phyloP scores from a whole-genome alignment of 2,888 invertebrate genomes.

The Auanema freiburgensis region DNA sequence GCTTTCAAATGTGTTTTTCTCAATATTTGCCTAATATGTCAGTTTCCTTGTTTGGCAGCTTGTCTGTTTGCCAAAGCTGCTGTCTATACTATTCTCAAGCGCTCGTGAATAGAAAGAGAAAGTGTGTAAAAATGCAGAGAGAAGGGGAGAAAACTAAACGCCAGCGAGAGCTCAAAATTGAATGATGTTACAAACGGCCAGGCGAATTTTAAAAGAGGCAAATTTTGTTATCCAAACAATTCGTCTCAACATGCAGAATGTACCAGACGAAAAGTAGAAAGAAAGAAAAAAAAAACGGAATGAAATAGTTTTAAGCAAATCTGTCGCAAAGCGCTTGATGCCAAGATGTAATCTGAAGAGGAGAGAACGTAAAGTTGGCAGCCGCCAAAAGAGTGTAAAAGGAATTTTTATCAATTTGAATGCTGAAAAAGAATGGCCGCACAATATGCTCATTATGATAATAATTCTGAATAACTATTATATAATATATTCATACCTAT shows the following conservation, averaged over 20 bases:
- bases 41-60: too few species aligned
- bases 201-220: neutral
- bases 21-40: too few species aligned
- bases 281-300: constrained; percentile 14
- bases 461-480: constrained; percentile 9
- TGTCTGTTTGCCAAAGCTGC: too few species aligned
- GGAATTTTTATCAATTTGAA: constrained; percentile 18
- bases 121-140: too few species aligned
- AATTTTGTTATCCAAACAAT: neutral
- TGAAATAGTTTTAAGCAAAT: neutral
- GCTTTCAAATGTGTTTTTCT: too few species aligned
- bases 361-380: too few species aligned
- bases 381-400: too few species aligned
- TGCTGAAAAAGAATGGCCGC: constrained; percentile 10
- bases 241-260: neutral
- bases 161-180: too few species aligned
- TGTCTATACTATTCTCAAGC: too few species aligned
- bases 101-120: too few species aligned
- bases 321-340: neutral
- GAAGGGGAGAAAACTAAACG: too few species aligned
- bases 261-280: constrained; percentile 14
- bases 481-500: neutral
- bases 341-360: neutral
- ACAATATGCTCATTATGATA: constrained; percentile 23
- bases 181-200: too few species aligned